Conservation (phyloP, 2,113 vertebrate species). For the Chaetodon trifascialis region DNA sequence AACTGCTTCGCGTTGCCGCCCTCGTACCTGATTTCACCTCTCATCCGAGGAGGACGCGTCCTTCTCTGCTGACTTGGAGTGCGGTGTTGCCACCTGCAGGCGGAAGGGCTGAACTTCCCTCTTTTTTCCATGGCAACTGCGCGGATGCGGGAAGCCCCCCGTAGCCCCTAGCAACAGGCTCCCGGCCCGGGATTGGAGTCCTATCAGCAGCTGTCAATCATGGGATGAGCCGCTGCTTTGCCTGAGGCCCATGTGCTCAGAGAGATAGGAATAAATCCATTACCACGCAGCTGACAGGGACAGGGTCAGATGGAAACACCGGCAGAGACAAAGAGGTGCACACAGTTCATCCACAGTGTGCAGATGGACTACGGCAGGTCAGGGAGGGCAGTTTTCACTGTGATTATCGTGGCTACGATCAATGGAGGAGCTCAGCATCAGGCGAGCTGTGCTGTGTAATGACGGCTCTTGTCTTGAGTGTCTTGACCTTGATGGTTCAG, state of each 20-base stretch:
- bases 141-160: constrained; percentile 44
- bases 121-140: constrained; percentile 84
- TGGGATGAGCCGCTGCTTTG: background rate
- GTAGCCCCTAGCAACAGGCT: constrained; percentile 80
- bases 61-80: constrained; percentile 15
- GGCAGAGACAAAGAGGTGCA: constrained; percentile 3
- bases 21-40: background rate
- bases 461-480: background rate
- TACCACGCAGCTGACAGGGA: background rate
- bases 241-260: constrained; percentile 11
- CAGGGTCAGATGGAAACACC: background rate
- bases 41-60: background rate
- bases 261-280: constrained; percentile 47
- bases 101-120: constrained; percentile 28
- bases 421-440: background rate
- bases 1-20: too few relatives aligned
- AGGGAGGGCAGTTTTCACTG: constrained; percentile 1
- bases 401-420: constrained; percentile 22
- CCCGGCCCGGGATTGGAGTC: constrained; percentile 19
- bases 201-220: constrained; percentile 67
- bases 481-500: constrained; percentile 9
- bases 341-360: constrained; percentile 15
- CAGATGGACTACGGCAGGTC: constrained; percentile 2
- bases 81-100: constrained; percentile 81
- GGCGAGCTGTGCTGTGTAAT: background rate